A percentile compares a stretch with the other conserved stretches of the same genome.
Evolutionary conservation across 2,797 vertebrate genomes (phyloP).

Genomic region (Aviceda cuculoides): DNA sequence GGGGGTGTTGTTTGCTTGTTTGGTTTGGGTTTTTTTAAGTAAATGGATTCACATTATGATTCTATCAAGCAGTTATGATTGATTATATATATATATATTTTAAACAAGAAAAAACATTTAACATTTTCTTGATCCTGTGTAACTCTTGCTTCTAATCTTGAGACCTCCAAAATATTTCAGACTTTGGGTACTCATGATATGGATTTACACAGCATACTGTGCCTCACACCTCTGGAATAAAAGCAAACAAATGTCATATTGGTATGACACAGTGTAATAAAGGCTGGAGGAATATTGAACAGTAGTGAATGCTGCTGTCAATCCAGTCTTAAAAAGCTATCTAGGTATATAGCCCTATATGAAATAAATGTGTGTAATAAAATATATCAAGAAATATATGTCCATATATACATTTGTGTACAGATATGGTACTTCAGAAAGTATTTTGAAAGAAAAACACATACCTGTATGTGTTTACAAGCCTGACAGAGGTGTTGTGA

Average conservation of each 20-base stretch:
- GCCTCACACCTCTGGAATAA: background rate
- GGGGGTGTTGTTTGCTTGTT: no score
- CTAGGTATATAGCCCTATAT: accelerated
- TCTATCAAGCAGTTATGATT: background rate
- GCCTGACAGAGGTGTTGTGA: background rate
- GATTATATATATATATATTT: background rate
- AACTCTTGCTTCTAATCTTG: background rate
- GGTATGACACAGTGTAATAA: background rate
- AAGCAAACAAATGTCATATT: background rate
- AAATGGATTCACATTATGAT: background rate
- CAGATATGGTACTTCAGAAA: background rate
- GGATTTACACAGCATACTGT: background rate
- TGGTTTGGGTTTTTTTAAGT: background rate
- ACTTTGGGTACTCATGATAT: background rate
- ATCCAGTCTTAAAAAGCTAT: accelerated
- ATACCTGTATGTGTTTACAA: background rate
- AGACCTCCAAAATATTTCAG: background rate
- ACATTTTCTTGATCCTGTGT: background rate
- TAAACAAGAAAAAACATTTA: background rate
- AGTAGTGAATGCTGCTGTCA: background rate
- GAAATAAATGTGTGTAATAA: background rate
- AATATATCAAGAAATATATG: background rate
- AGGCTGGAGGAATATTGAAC: background rate
- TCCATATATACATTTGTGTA: background rate
- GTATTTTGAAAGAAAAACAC: background rate